phyloP scores from a whole-genome alignment of 2,888 invertebrate species.

The Azorinus chamasolen region DNA sequence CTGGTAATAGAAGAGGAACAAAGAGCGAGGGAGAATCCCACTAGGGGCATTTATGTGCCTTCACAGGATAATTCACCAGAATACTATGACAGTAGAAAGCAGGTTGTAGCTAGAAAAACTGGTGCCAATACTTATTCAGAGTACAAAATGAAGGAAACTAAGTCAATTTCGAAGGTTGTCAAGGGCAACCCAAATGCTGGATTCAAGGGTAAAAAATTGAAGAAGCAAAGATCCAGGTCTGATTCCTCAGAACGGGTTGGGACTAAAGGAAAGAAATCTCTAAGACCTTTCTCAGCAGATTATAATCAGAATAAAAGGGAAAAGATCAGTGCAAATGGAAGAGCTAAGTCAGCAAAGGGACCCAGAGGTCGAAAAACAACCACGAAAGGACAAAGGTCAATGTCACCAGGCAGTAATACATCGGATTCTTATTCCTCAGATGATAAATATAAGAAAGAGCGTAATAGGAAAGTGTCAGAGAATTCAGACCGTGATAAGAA shows the following conservation, averaged over 20 bases:
- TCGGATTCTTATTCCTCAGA: conserved; percentile 59
- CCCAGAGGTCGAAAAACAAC: conserved; percentile 20
- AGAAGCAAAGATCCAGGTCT: conserved; percentile 45
- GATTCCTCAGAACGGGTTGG: conserved; percentile 35
- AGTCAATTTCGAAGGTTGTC: conserved; percentile 18
- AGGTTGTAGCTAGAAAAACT: conserved; percentile 31
- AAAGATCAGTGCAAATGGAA: conserved; percentile 27
- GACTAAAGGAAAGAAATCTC: conserved; percentile 7
- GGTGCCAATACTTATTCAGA: conserved; percentile 48
- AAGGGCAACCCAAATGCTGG: conserved; percentile 48
- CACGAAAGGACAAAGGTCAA: conserved; percentile 46
- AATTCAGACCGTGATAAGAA: conserved; percentile 19
- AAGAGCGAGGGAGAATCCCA: conserved; percentile 13
- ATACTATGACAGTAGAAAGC: conserved; percentile 42
- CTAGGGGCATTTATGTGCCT: conserved; percentile 7
- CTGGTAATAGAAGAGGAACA: conserved; percentile 65
- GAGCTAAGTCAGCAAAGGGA: conserved; percentile 47
- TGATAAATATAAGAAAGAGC: conserved; percentile 43
- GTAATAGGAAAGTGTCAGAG: conserved; percentile 30
- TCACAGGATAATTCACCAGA: conserved; percentile 32
- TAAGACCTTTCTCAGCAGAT: conserved; percentile 56
- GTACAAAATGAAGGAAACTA: conserved; percentile 54
- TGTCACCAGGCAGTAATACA: conserved; percentile 44
- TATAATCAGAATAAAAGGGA: conserved; percentile 51
- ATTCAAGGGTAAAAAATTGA: conserved; percentile 55